phyloP scores from a whole-genome alignment of 2,113 vertebrate species.

The Cyphomyrus plagiostoma region DNA sequence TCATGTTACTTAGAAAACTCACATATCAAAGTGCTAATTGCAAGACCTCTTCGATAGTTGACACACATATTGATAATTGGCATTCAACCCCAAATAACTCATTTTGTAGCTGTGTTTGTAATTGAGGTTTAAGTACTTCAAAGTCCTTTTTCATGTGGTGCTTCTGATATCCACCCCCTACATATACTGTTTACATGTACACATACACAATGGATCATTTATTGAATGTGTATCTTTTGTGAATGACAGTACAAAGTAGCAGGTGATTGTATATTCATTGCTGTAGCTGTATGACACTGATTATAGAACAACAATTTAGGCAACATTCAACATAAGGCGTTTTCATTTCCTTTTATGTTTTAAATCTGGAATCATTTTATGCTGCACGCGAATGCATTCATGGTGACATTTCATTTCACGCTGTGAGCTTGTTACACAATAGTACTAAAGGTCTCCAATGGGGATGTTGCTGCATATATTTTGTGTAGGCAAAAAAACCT shows the following conservation, averaged over 20 bases:
- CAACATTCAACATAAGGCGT: background rate
- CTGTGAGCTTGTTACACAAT: background rate
- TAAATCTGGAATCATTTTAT: background rate
- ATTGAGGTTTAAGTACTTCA: background rate
- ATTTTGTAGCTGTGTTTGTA: background rate
- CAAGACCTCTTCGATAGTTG: background rate
- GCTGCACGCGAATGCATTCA: background rate
- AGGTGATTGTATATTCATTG: background rate
- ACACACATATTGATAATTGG: background rate
- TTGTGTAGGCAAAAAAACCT: background rate
- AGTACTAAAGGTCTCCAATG: background rate
- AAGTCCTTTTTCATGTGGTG: background rate
- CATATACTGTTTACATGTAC: background rate
- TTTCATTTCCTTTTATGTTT: constrained; percentile 1
- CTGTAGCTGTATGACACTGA: background rate
- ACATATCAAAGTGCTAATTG: background rate
- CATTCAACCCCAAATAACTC: background rate
- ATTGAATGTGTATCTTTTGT: background rate
- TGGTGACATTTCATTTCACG: background rate
- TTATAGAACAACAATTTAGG: background rate
- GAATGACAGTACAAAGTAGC: background rate
- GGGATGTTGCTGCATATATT: background rate
- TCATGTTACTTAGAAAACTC: background rate
- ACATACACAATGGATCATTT: background rate
- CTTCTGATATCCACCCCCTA: background rate